Evolutionary conservation across 1,140 invertebrate species (phyloP), one percentile per base, ranked within the genome.

Genomic region (Microplitis demolitor): DNA sequence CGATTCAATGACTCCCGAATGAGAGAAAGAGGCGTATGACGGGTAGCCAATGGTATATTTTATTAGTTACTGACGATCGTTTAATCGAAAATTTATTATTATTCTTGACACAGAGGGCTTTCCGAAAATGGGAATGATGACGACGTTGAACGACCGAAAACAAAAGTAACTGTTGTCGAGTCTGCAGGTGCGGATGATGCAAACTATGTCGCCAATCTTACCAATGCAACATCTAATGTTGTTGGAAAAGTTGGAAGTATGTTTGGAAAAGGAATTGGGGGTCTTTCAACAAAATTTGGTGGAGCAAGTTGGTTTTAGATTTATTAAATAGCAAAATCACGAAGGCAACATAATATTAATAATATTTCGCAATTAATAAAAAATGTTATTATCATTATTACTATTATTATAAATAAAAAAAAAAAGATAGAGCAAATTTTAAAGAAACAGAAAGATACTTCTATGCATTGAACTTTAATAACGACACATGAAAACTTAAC

Each of bases 191-290:
- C 89, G 51, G 91, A 92, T 78, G 91, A 92, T 77, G 91, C 88
- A 16, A 92, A 91, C 82, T 89, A 89, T 74, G 88, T 92, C 54
- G 88, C 88, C 34, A 92, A 92, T 80, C 88, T 93, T 34, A 90
- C 90, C 78, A 93, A 92, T 79, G 91, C 92, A 39, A 93, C 92
- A 34, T 91, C 91, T 61, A 92, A 93, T 76, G 92, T 94, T 72
- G 92, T 92, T 62, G 93, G 92, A 39, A 90, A 91, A 81, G 90
- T 96, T 79, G 93, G 93, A 75, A 93, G 92, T 83, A 93, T 95
- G 82, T 92, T 95, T 78, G 93, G 94, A 58, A 94, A 94, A 84
- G 93, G 93, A 69, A 91, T 95, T 71, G 93, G 93, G 72, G 93
- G 94, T 75, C 88, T 95, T 77, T 93, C 93, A 77, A 93, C 92